Base-by-base conservation (phyloP, 2,888 invertebrate species). In the Creontiades dilutus region DNA sequence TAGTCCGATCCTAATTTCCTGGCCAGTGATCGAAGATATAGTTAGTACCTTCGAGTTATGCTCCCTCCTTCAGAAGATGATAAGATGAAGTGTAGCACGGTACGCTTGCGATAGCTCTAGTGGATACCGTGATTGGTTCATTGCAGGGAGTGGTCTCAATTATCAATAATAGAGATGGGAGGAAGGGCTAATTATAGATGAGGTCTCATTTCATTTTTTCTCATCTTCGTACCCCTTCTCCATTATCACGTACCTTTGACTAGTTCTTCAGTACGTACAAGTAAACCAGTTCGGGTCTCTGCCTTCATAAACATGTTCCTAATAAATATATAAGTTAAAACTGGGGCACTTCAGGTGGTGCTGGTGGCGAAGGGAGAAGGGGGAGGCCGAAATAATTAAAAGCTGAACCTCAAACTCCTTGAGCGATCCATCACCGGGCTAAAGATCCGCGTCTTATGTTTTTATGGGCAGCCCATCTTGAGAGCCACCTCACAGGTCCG, bases 121-220 rank as follows among this genome's bases (percentile, higher is more conserved):
- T 78, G 78, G 78, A 37, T 47, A 37, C 82, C 52, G 5, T 55
- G 82, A 52, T 82, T 48, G 82, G 82, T 82, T 82, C 82, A 55
- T 48, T 23, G 82, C 47, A 52, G 82, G 82, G 82, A 82, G 82
- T 82, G 82, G 82, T 82, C 82, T 82, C 82, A 82, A 82, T 82
- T 82, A 82, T 82, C 82, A 82, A 82, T 82, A 82, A 82, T 82
- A 52, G 82, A 47, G 48, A 82, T 27, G 55, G 47, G n/a, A 80
- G 78, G 78, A 28, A 82, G 47, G 52, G 19, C 52, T 82, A 82
- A 82, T 82, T 52, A 82, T 82, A 82, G 82, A 82, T 52, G 52
- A 52, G 52, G 78, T 19, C n/a, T 55, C 52, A 82, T 82, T 82
- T 55, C 27, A 19, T 82, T 82, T 82, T 48, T 82, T 81, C 48